Conservation (phyloP, 2,113 vertebrate genomes). For the Numida meleagris region DNA sequence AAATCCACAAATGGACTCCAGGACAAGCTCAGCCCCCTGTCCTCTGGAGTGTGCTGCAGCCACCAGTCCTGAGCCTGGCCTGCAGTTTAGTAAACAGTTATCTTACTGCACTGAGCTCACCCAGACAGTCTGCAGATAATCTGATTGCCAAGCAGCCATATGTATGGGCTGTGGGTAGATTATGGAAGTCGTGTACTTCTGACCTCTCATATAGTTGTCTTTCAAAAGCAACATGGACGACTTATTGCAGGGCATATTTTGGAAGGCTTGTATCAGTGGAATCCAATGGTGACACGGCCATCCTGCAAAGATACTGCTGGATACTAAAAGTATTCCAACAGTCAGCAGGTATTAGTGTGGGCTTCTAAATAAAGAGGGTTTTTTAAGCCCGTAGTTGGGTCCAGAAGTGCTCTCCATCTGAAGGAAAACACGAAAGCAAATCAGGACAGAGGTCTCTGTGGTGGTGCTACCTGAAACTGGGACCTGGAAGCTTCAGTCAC, state of each 20-base stretch:
- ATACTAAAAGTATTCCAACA: neutral
- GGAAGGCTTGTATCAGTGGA: neutral
- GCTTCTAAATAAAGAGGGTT: neutral
- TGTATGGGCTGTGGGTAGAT: neutral
- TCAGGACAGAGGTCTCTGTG: neutral
- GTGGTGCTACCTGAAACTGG: neutral
- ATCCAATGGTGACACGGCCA: neutral
- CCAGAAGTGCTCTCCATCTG: neutral
- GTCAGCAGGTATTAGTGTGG: neutral
- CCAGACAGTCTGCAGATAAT: neutral
- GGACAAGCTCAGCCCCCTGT: neutral
- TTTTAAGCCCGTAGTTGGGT: neutral
- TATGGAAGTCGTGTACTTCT: neutral
- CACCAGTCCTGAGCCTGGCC: neutral
- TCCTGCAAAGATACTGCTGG: neutral
- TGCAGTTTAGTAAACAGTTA: neutral
- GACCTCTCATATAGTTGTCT: neutral
- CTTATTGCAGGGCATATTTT: accelerated
- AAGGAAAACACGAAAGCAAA: neutral
- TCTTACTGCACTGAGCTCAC: neutral
- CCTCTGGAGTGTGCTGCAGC: neutral
- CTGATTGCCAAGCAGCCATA: neutral
- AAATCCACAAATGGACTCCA: neutral
- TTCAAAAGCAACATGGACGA: neutral
- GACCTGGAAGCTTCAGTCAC: neutral